These are phyloP conservation scores for Hylomyscus alleni DNA, from an alignment of 2,797 vertebrate species.

Conservation along the genomic window DNA sequence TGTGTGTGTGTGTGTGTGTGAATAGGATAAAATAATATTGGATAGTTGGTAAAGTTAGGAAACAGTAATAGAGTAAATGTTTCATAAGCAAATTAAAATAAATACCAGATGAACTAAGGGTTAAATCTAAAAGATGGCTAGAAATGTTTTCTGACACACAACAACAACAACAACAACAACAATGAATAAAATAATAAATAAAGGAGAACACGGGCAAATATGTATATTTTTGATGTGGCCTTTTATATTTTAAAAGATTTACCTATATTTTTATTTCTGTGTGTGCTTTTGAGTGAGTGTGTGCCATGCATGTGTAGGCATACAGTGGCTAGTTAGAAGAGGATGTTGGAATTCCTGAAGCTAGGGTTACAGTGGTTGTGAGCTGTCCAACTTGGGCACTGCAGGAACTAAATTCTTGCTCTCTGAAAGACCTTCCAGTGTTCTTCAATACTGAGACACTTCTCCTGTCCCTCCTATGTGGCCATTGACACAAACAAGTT, in stretches of 20 bases:
- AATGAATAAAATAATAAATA: background rate
- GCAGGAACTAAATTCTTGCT: background rate
- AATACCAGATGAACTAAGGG: background rate
- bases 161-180: background rate
- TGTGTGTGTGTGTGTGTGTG: background rate
- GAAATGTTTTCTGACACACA: background rate
- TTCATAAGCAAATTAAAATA: slow-evolving; percentile 36
- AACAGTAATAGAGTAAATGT: background rate
- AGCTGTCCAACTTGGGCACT: background rate
- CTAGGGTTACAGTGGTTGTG: background rate
- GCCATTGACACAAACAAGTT: background rate
- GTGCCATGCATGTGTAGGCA: background rate
- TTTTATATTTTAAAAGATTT: background rate
- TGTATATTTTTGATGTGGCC: background rate
- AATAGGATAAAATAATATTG: background rate
- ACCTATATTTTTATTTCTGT: background rate
- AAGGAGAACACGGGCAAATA: background rate
- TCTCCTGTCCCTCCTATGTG: background rate
- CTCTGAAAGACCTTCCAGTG: background rate
- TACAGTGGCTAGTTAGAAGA: background rate
- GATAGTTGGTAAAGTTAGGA: background rate
- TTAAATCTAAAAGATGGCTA: slow-evolving; percentile 21
- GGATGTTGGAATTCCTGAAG: background rate
- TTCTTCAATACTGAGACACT: background rate
- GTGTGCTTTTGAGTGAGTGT: background rate